Evolutionary conservation across 1,140 invertebrate genomes (phyloP).

Genomic region (Dolichoris vasculosae): DNA sequence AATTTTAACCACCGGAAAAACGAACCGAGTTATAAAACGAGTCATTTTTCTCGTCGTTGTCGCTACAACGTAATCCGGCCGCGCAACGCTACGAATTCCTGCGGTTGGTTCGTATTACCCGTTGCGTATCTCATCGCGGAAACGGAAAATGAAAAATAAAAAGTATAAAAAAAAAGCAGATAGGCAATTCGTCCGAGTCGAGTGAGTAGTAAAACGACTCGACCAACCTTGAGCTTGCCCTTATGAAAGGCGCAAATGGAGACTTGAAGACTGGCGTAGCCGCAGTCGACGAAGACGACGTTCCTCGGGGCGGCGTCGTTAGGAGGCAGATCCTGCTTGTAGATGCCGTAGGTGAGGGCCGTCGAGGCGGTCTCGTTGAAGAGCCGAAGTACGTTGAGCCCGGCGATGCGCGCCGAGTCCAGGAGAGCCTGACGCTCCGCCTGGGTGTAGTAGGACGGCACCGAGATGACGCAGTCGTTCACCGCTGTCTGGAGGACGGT

Average conservation of each 20-base stretch:
- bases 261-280: slow-evolving; percentile 89
- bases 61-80: too few species aligned
- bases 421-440: slow-evolving; percentile 92
- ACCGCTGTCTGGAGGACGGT: slow-evolving; percentile 90
- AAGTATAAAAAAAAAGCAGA: too few species aligned
- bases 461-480: slow-evolving; percentile 97
- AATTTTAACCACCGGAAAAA: too few species aligned
- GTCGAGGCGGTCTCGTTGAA: slow-evolving; percentile 98
- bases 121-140: too few species aligned
- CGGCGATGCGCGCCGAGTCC: slow-evolving; percentile 90
- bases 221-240: slow-evolving; percentile 93
- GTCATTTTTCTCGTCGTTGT: too few species aligned
- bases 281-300: slow-evolving; percentile 95
- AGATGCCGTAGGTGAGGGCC: slow-evolving; percentile 96
- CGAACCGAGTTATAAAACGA: too few species aligned
- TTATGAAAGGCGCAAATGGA: slow-evolving; percentile 94
- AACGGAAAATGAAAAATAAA: too few species aligned
- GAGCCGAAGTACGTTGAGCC: slow-evolving; percentile 93
- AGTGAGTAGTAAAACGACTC: too few species aligned
- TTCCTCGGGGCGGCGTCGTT: slow-evolving; percentile 90
- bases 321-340: slow-evolving; percentile 94
- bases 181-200: too few species aligned
- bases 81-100: too few species aligned
- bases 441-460: slow-evolving; percentile 96
- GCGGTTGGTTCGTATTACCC: too few species aligned